Conservation (phyloP, 2,113 vertebrate genomes). For the Paramisgurnus dabryanus region DNA sequence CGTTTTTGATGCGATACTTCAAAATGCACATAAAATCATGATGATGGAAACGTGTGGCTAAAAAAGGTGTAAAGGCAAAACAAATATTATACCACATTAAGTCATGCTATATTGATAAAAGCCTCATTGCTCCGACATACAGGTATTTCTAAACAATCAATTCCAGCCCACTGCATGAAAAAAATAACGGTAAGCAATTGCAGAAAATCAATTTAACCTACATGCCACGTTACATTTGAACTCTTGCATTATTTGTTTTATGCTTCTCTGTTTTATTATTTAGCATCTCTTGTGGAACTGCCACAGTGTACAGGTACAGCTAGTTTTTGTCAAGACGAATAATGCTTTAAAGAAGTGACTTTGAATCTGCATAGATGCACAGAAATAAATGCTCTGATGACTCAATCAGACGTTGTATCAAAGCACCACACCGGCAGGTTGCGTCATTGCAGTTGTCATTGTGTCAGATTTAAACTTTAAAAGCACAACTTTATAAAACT, state of each 20-base stretch:
- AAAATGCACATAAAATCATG: no score
- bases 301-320: slow-evolving; percentile 1
- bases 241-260: slow-evolving; percentile 34
- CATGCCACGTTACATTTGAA: background rate
- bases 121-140: slow-evolving; percentile 29
- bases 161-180: slow-evolving; percentile 25
- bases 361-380: background rate
- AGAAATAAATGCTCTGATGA: background rate
- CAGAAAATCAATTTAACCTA: slow-evolving; percentile 27
- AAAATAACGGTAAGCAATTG: slow-evolving; percentile 19
- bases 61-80: slow-evolving; percentile 21
- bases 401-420: slow-evolving; percentile 29
- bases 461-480: background rate
- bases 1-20: no score
- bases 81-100: slow-evolving; percentile 28
- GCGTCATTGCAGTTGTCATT: slow-evolving; percentile 24
- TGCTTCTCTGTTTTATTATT: slow-evolving; percentile 20
- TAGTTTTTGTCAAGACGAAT: slow-evolving; percentile 28
- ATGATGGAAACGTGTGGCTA: background rate
- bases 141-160: slow-evolving; percentile 42
- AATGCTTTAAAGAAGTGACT: slow-evolving; percentile 41
- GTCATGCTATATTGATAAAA: background rate
- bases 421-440: background rate
- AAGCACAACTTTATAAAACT: background rate
- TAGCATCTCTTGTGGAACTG: slow-evolving; percentile 38